A percentile compares a stretch with the other conserved stretches of the same genome.
phyloP scores from a whole-genome alignment of 2,888 invertebrate genomes.

The Drosophila multiciliata region DNA sequence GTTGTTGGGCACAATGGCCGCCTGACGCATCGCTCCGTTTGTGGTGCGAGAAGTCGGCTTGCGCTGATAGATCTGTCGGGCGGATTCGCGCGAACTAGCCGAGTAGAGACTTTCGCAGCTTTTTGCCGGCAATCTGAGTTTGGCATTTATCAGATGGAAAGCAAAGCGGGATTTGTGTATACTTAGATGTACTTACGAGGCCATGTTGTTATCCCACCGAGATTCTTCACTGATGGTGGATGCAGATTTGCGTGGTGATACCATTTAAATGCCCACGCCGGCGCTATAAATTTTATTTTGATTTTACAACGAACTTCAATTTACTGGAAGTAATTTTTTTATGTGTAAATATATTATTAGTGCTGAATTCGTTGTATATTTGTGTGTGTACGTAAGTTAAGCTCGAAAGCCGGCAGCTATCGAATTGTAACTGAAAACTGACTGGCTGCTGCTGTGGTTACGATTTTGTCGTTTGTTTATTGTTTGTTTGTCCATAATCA shows the following conservation, averaged over 20 bases:
- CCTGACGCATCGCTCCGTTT: conserved; percentile 60
- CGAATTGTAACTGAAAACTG: conserved; percentile 65
- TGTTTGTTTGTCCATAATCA: conserved; percentile 51
- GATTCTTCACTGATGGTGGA: conserved; percentile 73
- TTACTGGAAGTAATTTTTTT: conserved; percentile 12
- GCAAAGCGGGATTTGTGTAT: not conserved
- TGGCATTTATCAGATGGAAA: conserved; percentile 3
- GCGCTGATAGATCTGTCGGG: conserved; percentile 77
- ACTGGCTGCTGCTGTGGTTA: conserved; percentile 72
- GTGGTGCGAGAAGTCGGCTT: conserved; percentile 57
- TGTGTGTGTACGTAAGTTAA: conserved; percentile 24
- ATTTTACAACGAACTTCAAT: conserved; percentile 11
- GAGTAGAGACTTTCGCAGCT: conserved; percentile 85
- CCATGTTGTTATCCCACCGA: conserved; percentile 55
- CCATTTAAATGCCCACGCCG: conserved; percentile 65
- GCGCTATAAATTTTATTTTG: conserved; percentile 9
- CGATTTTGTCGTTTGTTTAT: conserved; percentile 65
- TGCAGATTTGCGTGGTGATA: conserved; percentile 83
- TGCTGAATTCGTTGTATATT: conserved; percentile 13
- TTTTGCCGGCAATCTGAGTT: conserved; percentile 81
- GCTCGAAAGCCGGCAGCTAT: conserved; percentile 45
- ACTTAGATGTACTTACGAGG: conserved; percentile 77
- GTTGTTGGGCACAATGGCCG: conserved; percentile 75
- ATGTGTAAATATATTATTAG: conserved; percentile 29
- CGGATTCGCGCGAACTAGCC: conserved; percentile 83